Evolutionary conservation across 2,797 vertebrate genomes (phyloP).

Genomic region (Atherinosoma microstoma): DNA sequence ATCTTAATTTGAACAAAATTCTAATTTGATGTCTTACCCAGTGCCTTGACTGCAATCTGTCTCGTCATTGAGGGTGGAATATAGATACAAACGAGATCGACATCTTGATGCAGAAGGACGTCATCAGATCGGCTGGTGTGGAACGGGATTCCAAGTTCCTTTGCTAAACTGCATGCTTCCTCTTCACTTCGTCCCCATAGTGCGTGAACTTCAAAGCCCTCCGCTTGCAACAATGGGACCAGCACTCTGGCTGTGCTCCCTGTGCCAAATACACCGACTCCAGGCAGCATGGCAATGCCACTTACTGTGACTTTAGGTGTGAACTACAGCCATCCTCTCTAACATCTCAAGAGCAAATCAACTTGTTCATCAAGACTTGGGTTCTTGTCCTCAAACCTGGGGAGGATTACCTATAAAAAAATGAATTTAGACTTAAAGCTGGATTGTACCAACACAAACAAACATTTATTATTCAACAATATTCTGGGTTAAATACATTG

Average conservation of each 20-base stretch:
- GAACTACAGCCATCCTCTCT: constrained; percentile 47
- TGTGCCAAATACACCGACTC: constrained; percentile 96
- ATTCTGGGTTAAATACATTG: not conserved
- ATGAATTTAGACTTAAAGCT: constrained; percentile 3
- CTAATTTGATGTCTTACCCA: constrained; percentile 83
- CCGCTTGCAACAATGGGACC: constrained; percentile 92
- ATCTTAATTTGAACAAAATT: not conserved
- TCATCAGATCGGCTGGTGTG: constrained; percentile 95
- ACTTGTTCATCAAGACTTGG: constrained; percentile 20
- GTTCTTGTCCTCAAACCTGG: not conserved
- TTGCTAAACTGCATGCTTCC: constrained; percentile 90
- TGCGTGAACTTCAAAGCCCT: constrained; percentile 94
- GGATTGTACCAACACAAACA: not conserved
- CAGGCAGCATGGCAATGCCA: constrained; percentile 88
- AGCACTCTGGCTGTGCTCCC: constrained; percentile 93
- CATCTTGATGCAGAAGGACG: constrained; percentile 93
- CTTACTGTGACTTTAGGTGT: constrained; percentile 46
- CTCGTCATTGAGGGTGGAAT: constrained; percentile 95
- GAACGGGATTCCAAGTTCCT: constrained; percentile 93
- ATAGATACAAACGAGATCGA: constrained; percentile 96
- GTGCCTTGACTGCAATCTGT: constrained; percentile 96
- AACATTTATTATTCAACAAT: not conserved
- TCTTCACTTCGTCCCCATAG: constrained; percentile 96
- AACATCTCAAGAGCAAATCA: constrained; percentile 24
- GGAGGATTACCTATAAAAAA: constrained; percentile 39